Conservation (phyloP, 2,888 invertebrate genomes). For the Acanthosepion lycidas region DNA sequence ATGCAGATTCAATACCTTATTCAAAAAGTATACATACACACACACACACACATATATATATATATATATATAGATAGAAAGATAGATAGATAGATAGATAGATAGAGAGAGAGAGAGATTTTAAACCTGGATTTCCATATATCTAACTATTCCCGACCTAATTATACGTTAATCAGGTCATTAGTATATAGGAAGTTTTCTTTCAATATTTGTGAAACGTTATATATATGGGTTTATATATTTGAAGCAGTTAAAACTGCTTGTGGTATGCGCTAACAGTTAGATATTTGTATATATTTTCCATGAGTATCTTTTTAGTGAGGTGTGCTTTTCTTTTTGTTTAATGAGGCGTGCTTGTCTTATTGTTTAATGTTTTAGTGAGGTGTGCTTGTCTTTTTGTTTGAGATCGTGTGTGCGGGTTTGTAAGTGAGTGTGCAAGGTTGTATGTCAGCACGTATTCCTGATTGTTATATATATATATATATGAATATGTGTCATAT, state of each 20-base stretch:
- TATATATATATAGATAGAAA: too few relatives aligned
- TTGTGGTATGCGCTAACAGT: fast-evolving
- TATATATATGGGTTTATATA: background rate
- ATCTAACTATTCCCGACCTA: background rate
- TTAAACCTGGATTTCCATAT: background rate
- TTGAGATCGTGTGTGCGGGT: background rate
- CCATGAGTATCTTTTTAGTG: too few relatives aligned
- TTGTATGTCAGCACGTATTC: background rate
- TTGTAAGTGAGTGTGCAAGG: background rate
- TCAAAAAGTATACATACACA: background rate
- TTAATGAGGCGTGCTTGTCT: too few relatives aligned
- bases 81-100: too few relatives aligned
- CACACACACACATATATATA: too few relatives aligned
- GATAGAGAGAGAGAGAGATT: too few relatives aligned
- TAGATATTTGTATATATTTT: background rate
- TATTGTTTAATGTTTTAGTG: too few relatives aligned
- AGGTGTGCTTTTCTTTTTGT: too few relatives aligned
- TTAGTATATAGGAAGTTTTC: background rate
- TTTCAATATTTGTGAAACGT: background rate
- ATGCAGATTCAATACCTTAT: background rate
- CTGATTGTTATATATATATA: background rate
- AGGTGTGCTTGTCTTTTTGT: background rate
- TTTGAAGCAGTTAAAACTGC: background rate
- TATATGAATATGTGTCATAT: background rate
- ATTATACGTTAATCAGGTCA: background rate